Evolutionary conservation across 2,797 vertebrate species (phyloP), one percentile per base, ranked within the genome.

Genomic region (Hydrolagus colliei): DNA sequence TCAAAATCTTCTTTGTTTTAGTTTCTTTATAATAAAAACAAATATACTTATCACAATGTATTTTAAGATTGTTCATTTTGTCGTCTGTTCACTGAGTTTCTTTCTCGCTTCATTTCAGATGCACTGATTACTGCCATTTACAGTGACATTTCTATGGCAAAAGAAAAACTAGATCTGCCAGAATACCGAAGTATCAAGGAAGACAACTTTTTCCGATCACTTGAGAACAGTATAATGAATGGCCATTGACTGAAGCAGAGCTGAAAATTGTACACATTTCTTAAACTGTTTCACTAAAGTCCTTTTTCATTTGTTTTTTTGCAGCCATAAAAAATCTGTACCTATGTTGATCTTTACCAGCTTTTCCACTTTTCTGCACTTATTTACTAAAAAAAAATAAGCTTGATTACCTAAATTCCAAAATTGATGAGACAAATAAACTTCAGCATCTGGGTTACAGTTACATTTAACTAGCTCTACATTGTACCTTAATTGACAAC

Each of bases 121-220:
- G 94, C 94, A 0, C 95, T 99, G 18, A 97, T 97, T 90, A 90
- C 92, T 0, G 97, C 96, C 52, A 99, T 98, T 91, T 95, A 94
- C 84, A 91, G 87, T 65, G 98, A 99, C 90, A 98, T 99, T 27
- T 96, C 97, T 86, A 95, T 97, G 89, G 96, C 96, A 71, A 96
- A 96, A 89, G 91, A 88, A 77, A 93, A 91, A 73, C 93, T 98
- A 86, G 97, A 98, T 88, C 92, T 95, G 68, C 96, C 97, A 68
- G 97, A 98, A 89, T 93, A 96, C 87, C 90, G 92, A 87, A 96
- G 96, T 90, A 89, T 97, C 86, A 97, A 93, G 91, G 93, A 96
- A 2, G 94, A 97, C 87, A 96, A 94, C 89, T 99, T 99, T 91
- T 97, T 97, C 90, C 95, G 90, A 82, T 89, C 91, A 0, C 79